Base-by-base conservation (phyloP, 2,113 vertebrate species). In the Parotia lawesii region DNA sequence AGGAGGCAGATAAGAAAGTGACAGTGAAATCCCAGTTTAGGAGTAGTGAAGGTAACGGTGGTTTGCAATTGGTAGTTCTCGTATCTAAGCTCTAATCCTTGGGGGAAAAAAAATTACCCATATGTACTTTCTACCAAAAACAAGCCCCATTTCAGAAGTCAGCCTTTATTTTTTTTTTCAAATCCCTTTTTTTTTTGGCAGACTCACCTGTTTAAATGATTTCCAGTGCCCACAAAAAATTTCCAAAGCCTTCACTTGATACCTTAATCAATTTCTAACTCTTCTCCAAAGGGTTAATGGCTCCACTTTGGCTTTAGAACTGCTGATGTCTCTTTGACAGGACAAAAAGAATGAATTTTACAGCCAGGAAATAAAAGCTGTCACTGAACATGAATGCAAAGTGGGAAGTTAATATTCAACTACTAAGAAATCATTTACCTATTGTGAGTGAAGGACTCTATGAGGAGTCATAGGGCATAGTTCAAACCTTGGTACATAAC, bases 391-490 rank as follows among this genome's bases (percentile, higher is more conserved):
- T 58, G 92, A 91, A 96, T 85, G 29, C 23, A 65, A 89, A 87
- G 31, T 82, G 33, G 42, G 9, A 47, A 95, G 67, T 74, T 92
- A 92, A 84, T 85, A 92, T 85, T 94, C 60, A 75, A 28, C 70
- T 82, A 22, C 53, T 91, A 80, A 58, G 54, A 79, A 87, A 76
- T 80, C 28, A 90, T 90, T 90, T 96, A 65, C 82, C 22, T 89
- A 35, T 35, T 90, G n/a, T 95, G 82, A 85, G 19, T 83, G 71
- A 90, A 91, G 67, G 54, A 87, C 38, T 76, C 28, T 87, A n/a
- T 33, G 29, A 91, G 47, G 21, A 67, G 31, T 47, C 1, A 0
- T 15, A 77, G 42, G 75, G 35, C 38, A 62, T 10, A 90, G 92
- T 83, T 95, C 79, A 80, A 62, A 94, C 38, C 42, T 58, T 62